Base-by-base conservation (phyloP, 1,140 invertebrate genomes). In the Dolichoris vasculosae region DNA sequence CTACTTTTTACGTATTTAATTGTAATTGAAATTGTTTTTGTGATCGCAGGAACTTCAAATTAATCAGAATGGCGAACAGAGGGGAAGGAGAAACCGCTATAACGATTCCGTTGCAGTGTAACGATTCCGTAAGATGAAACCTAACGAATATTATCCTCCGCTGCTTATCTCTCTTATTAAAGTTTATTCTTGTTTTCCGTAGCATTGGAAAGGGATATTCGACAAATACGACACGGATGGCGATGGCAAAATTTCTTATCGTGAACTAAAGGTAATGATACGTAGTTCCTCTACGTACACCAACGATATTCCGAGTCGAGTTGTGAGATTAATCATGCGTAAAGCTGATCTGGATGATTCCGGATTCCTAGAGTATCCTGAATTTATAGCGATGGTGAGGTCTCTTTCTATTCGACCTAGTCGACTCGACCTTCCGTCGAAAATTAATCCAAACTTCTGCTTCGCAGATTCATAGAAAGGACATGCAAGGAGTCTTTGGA, bases 301-400 rank as follows among this genome's bases (percentile, higher is more conserved):
- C 82, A 94, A 96, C 85, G 96, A 97, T 85, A 95, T 98, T 84
- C 97, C 97, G 17, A 92, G 94, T 64, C 94, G 95, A 86, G 95
- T 96, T 59, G 95, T 97, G 1, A 94, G 95, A 81, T 94, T 95
- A 89, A 96, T 98, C 83, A 94, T 97, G 92, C 90, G 93, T 9
- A 94, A 95, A 82, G 95, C 95, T 17, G 97, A 98, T 92, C 90
- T 92, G 26, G 95, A 98, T 91, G 94, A 95, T 88, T 95, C 96
- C 88, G 96, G 96, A 4, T 95, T 95, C 78, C 91, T 98, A 76
- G 95, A 96, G 88, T 97, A 96, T 90, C 93, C 95, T 40, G 97
- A 98, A 93, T 98, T 98, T 90, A 95, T 97, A 64, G 92, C 94
- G 20, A 96, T 98, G 96, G 96, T 97, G 88, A 93, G n/a, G n/a